Evolutionary conservation across 1,140 invertebrate genomes (phyloP).

Genomic region (Phymastichus coffea): DNA sequence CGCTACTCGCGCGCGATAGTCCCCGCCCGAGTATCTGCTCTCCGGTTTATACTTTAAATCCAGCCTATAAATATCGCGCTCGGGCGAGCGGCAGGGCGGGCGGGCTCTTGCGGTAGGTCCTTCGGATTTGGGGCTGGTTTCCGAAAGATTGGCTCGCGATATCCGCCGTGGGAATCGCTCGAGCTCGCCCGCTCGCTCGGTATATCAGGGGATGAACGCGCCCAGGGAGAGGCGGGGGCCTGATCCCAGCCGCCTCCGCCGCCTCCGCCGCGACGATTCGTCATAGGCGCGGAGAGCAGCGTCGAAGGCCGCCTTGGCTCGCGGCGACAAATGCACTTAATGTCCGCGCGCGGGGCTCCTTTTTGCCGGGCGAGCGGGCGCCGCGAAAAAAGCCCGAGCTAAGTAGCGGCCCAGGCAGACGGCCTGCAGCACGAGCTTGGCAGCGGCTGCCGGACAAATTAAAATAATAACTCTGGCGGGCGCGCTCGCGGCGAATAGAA

Average conservation of each 20-base stretch:
- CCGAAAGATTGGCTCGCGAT: constrained; percentile 58
- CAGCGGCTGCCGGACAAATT: constrained; percentile 25
- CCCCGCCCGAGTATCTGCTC: constrained; percentile 38
- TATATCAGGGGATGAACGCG: constrained; percentile 55
- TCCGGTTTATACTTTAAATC: constrained; percentile 59
- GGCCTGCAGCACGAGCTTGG: not conserved
- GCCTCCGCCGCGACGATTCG: not conserved
- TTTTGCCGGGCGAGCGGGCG: not conserved
- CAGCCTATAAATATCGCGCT: constrained; percentile 57
- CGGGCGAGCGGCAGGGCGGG: not conserved
- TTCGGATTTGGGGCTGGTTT: constrained; percentile 56
- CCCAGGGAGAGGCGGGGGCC: not conserved
- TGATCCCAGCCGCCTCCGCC: not conserved
- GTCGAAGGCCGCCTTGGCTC: not conserved
- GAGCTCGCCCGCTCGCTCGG: constrained; percentile 41
- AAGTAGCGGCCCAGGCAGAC: not conserved
- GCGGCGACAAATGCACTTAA: constrained; percentile 25
- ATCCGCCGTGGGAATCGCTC: constrained; percentile 58
- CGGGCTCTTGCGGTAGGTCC: constrained; percentile 31
- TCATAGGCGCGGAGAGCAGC: not conserved
- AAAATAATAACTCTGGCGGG: constrained; percentile 32
- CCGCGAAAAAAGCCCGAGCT: constrained; percentile 13
- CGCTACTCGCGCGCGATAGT: not conserved
- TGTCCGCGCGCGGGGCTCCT: constrained; percentile 17
- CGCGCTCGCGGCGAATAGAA: too few species aligned